Percentiles rank a stretch among this genome's conserved stretches.
These are phyloP conservation scores for Tachina fera DNA, from an alignment of 2,888 invertebrate species.

Conservation along the genomic window DNA sequence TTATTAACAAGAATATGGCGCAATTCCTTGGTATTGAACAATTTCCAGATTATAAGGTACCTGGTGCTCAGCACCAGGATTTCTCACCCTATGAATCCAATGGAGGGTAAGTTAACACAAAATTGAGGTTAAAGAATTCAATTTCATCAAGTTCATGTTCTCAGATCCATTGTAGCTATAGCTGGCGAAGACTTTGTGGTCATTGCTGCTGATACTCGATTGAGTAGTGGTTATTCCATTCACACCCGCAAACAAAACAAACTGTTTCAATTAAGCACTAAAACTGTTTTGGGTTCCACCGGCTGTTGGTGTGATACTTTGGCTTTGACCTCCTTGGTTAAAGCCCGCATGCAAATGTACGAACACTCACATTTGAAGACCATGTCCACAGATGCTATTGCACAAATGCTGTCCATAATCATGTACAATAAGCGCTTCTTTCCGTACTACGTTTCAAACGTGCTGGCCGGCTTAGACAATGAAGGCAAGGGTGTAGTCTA, in stretches of 20 bases:
- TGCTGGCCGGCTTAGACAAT: constrained; percentile 95
- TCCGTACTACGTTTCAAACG: constrained; percentile 98
- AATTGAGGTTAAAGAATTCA: constrained; percentile 47
- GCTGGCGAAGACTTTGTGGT: constrained; percentile 97
- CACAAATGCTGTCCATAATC: constrained; percentile 98
- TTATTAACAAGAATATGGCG: constrained; percentile 72
- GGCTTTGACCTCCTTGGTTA: constrained; percentile 92
- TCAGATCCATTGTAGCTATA: constrained; percentile 96
- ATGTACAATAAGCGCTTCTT: constrained; percentile 98
- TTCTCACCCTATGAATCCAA: constrained; percentile 90
- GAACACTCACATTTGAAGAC: constrained; percentile 95
- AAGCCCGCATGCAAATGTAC: constrained; percentile 96
- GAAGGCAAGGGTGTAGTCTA: constrained; percentile 97
- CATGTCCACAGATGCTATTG: constrained; percentile 95
- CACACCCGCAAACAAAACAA: constrained; percentile 95
- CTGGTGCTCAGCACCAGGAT: constrained; percentile 83
- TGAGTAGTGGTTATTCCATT: constrained; percentile 95
- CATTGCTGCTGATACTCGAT: constrained; percentile 96
- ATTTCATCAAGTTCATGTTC: constrained; percentile 72
- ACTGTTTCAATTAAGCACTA: constrained; percentile 90
- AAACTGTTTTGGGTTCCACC: constrained; percentile 95
- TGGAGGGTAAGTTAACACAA: constrained; percentile 86
- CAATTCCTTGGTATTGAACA: constrained; percentile 75
- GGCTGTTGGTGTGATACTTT: constrained; percentile 99
- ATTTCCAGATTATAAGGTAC: constrained; percentile 82